These are phyloP conservation scores for Saccostrea cuccullata DNA, from an alignment of 1,140 invertebrate genomes.

Conservation along the genomic window DNA sequence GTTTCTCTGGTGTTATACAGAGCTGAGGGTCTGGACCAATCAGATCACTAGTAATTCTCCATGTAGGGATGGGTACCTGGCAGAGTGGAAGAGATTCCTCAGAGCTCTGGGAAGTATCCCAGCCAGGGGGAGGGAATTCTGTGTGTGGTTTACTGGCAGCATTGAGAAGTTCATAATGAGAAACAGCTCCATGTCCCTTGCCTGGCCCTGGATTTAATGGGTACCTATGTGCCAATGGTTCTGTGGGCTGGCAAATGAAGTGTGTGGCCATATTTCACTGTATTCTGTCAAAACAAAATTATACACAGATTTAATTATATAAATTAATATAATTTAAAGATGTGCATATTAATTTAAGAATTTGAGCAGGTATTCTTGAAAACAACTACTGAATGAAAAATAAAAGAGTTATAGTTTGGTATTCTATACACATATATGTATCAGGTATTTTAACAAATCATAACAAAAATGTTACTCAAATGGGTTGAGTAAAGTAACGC, in stretches of 20 bases:
- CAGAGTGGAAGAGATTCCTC: slow-evolving; percentile 56
- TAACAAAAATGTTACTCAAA: no score
- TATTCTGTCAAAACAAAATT: not conserved
- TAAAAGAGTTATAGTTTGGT: no score
- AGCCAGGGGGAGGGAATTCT: slow-evolving; percentile 53
- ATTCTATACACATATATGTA: no score
- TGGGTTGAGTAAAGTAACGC: no score
- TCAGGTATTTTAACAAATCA: no score
- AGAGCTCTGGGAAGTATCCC: slow-evolving; percentile 54
- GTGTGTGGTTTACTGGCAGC: slow-evolving; percentile 47
- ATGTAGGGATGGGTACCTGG: slow-evolving; percentile 49
- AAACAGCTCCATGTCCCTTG: slow-evolving; percentile 57
- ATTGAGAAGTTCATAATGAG: slow-evolving; percentile 55
- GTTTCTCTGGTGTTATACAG: slow-evolving; percentile 59
- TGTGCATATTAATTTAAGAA: no score
- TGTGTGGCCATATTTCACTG: slow-evolving; percentile 52
- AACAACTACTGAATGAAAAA: no score
- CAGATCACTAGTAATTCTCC: slow-evolving; percentile 42
- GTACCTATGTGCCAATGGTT: slow-evolving; percentile 52
- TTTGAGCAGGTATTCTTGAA: no score
- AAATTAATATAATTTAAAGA: no score
- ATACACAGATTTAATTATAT: not conserved
- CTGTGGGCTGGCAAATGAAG: slow-evolving; percentile 58
- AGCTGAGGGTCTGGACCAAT: slow-evolving; percentile 56
- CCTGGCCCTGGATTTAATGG: slow-evolving; percentile 34